Conservation (phyloP, 2,888 invertebrate species). For the Pseudococcus viburni region DNA sequence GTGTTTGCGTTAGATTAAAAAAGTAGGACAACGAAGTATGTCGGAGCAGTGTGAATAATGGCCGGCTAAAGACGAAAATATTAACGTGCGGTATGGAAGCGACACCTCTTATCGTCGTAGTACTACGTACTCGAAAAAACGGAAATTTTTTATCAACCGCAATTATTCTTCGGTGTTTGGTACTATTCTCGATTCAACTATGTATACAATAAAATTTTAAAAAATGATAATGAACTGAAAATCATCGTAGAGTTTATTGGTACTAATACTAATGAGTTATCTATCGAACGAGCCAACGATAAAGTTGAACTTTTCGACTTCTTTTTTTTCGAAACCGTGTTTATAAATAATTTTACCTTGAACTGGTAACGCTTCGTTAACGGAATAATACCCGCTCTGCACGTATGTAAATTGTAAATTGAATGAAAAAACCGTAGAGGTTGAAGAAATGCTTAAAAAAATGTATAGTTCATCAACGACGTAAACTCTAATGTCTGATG, state of each 20-base stretch:
- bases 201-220: background rate
- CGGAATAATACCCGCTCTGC: constrained; percentile 21
- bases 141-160: background rate
- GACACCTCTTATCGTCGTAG: constrained; percentile 22
- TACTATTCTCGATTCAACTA: background rate
- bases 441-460: background rate
- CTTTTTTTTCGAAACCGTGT: constrained; percentile 13
- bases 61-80: constrained; percentile 6
- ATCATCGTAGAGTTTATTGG: background rate
- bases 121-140: background rate
- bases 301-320: constrained; percentile 39
- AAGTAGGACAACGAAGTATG: constrained; percentile 50
- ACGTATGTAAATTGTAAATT: constrained; percentile 34
- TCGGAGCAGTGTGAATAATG: constrained; percentile 30
- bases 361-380: constrained; percentile 42
- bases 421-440: constrained; percentile 20
- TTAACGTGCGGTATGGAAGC: background rate
- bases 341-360: constrained; percentile 37
- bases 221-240: background rate
- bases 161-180: background rate
- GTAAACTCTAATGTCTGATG: too few species aligned
- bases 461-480: too few species aligned
- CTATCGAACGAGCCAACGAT: constrained; percentile 8
- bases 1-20: constrained; percentile 52
- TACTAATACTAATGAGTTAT: background rate